A percentile compares a stretch with the other conserved stretches of the same genome.
These are phyloP conservation scores for Pilophorus perplexus DNA, from an alignment of 2,888 invertebrate species.

Conservation along the genomic window DNA sequence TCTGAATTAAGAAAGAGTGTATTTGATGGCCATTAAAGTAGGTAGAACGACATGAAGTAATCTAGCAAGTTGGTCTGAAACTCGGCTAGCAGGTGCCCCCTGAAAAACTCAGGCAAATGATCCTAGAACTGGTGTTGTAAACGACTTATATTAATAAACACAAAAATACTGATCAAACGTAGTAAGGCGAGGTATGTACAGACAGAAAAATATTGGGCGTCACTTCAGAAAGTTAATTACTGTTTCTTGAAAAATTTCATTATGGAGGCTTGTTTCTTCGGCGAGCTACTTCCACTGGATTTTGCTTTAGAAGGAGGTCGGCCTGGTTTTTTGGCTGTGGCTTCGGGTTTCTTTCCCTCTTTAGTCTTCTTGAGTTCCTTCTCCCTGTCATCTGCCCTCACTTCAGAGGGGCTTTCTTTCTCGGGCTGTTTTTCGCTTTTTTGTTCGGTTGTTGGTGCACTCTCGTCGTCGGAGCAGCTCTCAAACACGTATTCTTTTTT, in stretches of 20 bases:
- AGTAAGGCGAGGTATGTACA: too few species aligned
- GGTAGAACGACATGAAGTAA: too few species aligned
- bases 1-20: too few species aligned
- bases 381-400: slow-evolving; percentile 51
- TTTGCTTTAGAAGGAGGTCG: background rate
- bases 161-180: too few species aligned
- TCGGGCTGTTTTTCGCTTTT: slow-evolving; percentile 25
- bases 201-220: too few species aligned
- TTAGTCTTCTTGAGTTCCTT: background rate
- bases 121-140: too few species aligned
- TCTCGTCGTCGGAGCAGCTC: slow-evolving; percentile 52
- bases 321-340: slow-evolving; percentile 47
- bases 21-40: too few species aligned
- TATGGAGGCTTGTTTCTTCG: slow-evolving; percentile 43
- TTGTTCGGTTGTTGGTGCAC: background rate
- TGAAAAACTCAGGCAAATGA: too few species aligned
- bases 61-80: too few species aligned
- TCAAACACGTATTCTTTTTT: slow-evolving; percentile 52
- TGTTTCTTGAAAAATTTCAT: slow-evolving; percentile 43
- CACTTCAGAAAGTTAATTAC: too few species aligned
- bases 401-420: slow-evolving; percentile 52
- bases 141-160: too few species aligned
- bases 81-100: too few species aligned
- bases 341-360: background rate
- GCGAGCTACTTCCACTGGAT: background rate